A percentile compares a stretch with the other conserved stretches of the same genome.
phyloP scores from a whole-genome alignment of 2,113 vertebrate genomes.

The Phainopepla nitens region DNA sequence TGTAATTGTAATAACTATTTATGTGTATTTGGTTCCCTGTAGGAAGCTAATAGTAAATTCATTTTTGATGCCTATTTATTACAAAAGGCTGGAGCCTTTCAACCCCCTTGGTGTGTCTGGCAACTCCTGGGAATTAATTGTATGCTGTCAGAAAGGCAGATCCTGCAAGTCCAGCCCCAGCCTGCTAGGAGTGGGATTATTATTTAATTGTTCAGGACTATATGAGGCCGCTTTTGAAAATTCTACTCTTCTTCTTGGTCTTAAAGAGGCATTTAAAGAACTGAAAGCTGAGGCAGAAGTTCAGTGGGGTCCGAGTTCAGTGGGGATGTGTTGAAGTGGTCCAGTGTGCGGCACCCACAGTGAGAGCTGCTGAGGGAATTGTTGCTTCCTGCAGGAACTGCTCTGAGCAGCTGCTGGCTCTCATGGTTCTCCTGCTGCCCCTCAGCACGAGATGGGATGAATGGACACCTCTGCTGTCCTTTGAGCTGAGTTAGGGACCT shows the following conservation, averaged over 20 bases:
- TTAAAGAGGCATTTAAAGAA: background rate
- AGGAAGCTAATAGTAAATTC: constrained; percentile 17
- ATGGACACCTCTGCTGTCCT: background rate
- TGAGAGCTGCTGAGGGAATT: background rate
- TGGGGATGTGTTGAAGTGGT: background rate
- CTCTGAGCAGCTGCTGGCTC: background rate
- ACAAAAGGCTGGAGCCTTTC: background rate
- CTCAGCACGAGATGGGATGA: background rate
- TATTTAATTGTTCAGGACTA: constrained; percentile 37
- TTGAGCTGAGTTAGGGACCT: background rate
- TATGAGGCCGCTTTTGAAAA: background rate
- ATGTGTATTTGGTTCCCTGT: background rate
- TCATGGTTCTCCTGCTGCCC: background rate
- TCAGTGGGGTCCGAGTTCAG: background rate
- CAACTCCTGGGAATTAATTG: constrained; percentile 44
- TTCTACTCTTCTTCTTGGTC: background rate
- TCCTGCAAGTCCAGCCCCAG: constrained; percentile 28
- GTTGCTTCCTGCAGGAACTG: background rate
- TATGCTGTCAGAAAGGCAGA: constrained; percentile 9
- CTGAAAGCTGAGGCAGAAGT: background rate
- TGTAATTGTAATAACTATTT: background rate
- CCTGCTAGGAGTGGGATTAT: constrained; percentile 30
- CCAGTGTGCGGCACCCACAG: background rate
- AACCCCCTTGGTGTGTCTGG: constrained; percentile 47
- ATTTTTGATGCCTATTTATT: constrained; percentile 38